Evolutionary conservation across 2,113 vertebrate genomes (phyloP).

Genomic region (Nannospalax galili): DNA sequence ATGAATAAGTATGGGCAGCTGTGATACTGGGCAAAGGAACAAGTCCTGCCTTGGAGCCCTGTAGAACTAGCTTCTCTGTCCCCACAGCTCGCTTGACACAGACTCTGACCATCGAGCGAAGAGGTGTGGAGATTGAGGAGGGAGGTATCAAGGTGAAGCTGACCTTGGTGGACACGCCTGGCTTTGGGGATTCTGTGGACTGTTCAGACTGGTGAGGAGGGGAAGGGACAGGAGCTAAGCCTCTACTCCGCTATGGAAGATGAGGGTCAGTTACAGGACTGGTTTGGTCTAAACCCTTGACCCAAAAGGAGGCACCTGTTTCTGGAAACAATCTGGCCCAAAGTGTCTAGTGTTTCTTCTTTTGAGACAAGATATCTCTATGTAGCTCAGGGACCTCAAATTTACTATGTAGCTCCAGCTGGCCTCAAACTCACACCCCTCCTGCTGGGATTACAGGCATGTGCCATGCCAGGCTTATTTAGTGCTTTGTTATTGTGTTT

Average conservation of each 20-base stretch:
- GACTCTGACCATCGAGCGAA: slow-evolving; percentile 79
- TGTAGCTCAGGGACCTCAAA: background rate
- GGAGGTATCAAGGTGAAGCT: slow-evolving; percentile 82
- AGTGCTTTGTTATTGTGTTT: background rate
- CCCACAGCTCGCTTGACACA: slow-evolving; percentile 73
- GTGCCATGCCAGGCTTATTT: background rate
- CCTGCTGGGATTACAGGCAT: background rate
- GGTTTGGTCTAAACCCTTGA: background rate
- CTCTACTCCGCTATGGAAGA: background rate
- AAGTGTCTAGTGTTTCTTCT: background rate
- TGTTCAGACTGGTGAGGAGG: slow-evolving; percentile 82
- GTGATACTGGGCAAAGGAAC: background rate
- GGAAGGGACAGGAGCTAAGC: slow-evolving; percentile 47
- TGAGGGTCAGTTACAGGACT: background rate
- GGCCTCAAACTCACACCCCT: background rate
- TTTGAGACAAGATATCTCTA: background rate
- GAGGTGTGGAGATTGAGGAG: slow-evolving; percentile 82
- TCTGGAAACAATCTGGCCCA: background rate
- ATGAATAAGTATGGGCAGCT: background rate
- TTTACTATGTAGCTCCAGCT: background rate
- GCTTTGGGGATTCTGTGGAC: slow-evolving; percentile 84
- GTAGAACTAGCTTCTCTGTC: background rate
- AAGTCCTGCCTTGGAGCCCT: background rate
- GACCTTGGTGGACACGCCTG: slow-evolving; percentile 84
- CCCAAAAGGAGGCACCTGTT: background rate